phyloP scores from a whole-genome alignment of 2,888 invertebrate species.

The Conchocele bisecta region DNA sequence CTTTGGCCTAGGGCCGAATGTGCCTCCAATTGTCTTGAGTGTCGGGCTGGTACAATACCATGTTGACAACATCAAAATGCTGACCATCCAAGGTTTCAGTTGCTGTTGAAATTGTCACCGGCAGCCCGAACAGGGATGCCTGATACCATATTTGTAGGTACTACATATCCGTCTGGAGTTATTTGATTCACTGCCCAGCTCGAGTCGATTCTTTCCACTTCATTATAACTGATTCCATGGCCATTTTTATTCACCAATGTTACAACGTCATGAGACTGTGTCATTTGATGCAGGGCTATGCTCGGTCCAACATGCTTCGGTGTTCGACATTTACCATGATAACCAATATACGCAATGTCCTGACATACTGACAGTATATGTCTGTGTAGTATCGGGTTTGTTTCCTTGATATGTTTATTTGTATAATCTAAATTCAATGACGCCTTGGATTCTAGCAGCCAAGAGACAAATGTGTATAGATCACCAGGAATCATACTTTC shows the following conservation, averaged over 20 bases:
- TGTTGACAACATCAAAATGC: slow-evolving; percentile 18
- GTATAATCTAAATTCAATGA: no score
- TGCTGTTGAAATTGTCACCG: slow-evolving; percentile 29
- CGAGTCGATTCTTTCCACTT: slow-evolving; percentile 20
- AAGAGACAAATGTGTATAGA: slow-evolving; percentile 12
- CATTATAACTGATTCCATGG: slow-evolving; percentile 26
- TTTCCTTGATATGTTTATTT: slow-evolving; percentile 11
- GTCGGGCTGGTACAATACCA: slow-evolving; percentile 35
- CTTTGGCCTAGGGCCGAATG: slow-evolving; percentile 1
- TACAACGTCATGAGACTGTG: slow-evolving; percentile 30
- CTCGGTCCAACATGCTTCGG: slow-evolving; percentile 30
- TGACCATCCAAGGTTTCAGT: slow-evolving; percentile 18
- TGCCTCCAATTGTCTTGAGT: background rate
- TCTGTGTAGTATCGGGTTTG: slow-evolving; percentile 6
- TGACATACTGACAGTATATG: slow-evolving; percentile 21
- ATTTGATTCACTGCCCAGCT: slow-evolving; percentile 15
- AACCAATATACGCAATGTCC: slow-evolving; percentile 15
- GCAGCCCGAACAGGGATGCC: slow-evolving; percentile 8
- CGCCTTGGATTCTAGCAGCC: slow-evolving; percentile 3
- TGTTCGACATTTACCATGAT: slow-evolving; percentile 24
- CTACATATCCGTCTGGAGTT: background rate
- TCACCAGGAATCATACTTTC: slow-evolving; percentile 3
- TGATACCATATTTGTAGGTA: slow-evolving; percentile 17
- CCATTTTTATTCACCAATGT: slow-evolving; percentile 10
- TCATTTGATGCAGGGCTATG: slow-evolving; percentile 24